Evolutionary conservation across 2,888 invertebrate species (phyloP), one percentile per base, ranked within the genome.

Genomic region (Microdon myrmicae): DNA sequence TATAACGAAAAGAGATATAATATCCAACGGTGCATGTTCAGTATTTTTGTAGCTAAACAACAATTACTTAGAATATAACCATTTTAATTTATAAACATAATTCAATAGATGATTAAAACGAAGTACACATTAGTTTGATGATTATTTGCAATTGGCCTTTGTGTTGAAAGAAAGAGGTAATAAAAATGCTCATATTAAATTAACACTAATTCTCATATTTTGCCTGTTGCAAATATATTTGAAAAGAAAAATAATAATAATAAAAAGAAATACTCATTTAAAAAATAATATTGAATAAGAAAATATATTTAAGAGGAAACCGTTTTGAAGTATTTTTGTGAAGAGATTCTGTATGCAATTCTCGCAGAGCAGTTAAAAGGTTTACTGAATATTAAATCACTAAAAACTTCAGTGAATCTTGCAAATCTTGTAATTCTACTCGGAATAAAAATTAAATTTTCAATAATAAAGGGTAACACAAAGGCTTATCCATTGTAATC

Each of bases 131-230:
- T 78, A 79, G 79, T 77, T 77, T 76, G 79, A 78, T 79, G 79
- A 79, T 78, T 79, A 79, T 77, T 77, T 79, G 79, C 77, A 79
- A 79, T 79, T 79, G 79, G 78, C 79, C 78, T 79, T 79, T 79
- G 78, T 79, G 78, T 79, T 79, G 79, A 78, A 75, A 78, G 79
- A 79, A 79, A 79, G 79, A n/a, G n/a, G n/a, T n/a, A n/a, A n/a
- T n/a, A n/a, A n/a, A n/a, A n/a, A n/a, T 76, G 79, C 79, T 77
- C 74, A 75, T 74, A 74, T 71, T 70, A n/a, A n/a, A 66, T 59
- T 54, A 67, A 70, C 69, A n/a, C n/a, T n/a, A n/a, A n/a, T n/a
- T n/a, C n/a, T 67, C 54, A 68, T 37, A 39, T 68, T 70, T 68
- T 73, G 68, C 71, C 60, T 67, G 67, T 68, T 71, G 68, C 69